Percentiles rank a stretch among this genome's conserved stretches.
Evolutionary conservation across 1,140 invertebrate species (phyloP).

Genomic region (Pollicipes pollicipes): DNA sequence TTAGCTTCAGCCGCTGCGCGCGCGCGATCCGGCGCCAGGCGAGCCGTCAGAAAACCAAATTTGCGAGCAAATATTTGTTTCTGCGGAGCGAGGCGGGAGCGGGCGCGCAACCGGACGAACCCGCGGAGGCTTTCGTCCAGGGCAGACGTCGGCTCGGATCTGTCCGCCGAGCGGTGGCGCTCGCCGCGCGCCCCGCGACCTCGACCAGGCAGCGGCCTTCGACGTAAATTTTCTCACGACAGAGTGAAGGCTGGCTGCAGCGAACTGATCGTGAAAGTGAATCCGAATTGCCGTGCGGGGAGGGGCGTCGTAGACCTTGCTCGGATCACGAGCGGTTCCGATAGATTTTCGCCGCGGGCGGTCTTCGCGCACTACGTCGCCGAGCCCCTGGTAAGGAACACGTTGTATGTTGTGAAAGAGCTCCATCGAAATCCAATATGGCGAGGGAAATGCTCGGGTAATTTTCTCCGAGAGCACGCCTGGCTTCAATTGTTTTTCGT

Average conservation of each 20-base stretch:
- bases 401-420: too few species aligned
- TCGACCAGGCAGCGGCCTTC: too few species aligned
- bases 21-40: neutral
- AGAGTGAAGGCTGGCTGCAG: neutral
- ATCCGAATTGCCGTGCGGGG: neutral
- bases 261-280: neutral
- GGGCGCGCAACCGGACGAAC: neutral
- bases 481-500: too few species aligned
- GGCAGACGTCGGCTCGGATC: neutral
- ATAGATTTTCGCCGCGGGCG: too few species aligned
- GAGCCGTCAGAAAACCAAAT: neutral
- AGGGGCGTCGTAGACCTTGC: neutral
- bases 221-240: neutral
- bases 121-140: neutral
- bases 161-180: neutral
- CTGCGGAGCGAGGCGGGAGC: conserved; percentile 16
- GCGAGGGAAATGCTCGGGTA: too few species aligned
- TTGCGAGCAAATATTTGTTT: conserved; percentile 17
- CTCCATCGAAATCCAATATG: too few species aligned
- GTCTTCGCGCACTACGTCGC: too few species aligned
- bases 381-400: too few species aligned
- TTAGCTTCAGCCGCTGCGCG: neutral
- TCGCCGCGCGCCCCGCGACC: too few species aligned
- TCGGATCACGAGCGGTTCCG: neutral
- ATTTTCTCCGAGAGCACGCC: too few species aligned